These are phyloP conservation scores for Drosophila bunnanda DNA, from an alignment of 2,888 invertebrate genomes.

Conservation along the genomic window DNA sequence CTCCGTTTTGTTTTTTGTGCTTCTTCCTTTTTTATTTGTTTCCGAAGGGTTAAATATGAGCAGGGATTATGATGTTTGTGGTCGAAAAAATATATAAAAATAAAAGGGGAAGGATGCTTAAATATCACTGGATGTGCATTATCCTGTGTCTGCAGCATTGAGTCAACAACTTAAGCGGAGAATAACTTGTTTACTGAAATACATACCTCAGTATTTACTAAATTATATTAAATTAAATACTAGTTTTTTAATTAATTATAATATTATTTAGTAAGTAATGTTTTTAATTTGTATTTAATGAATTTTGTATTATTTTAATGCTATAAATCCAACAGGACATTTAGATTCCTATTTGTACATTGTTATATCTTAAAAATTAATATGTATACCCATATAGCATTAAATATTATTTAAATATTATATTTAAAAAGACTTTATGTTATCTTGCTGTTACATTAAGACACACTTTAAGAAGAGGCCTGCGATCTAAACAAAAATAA, in stretches of 20 bases:
- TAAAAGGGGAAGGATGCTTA: not conserved
- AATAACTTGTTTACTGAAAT: not conserved
- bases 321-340: too few relatives aligned
- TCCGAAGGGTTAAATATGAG: constrained; percentile 18
- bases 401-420: too few relatives aligned
- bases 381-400: too few relatives aligned
- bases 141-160: not conserved
- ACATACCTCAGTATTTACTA: accelerated
- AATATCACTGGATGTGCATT: not conserved
- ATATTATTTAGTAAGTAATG: too few relatives aligned
- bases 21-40: not conserved
- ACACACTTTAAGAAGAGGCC: too few relatives aligned
- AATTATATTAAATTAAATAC: not conserved
- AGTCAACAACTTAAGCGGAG: not conserved
- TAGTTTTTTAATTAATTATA: not conserved
- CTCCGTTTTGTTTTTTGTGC: not conserved
- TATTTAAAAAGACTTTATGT: too few relatives aligned
- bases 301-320: too few relatives aligned
- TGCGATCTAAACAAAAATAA: too few relatives aligned
- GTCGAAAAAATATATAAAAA: not conserved
- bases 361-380: too few relatives aligned
- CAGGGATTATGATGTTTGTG: constrained; percentile 25
- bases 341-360: too few relatives aligned
- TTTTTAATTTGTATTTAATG: not conserved
- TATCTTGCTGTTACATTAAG: too few relatives aligned